Evolutionary conservation across 2,797 vertebrate species (phyloP), one percentile per base, ranked within the genome.

Genomic region (Arrhamphus sclerolepis): DNA sequence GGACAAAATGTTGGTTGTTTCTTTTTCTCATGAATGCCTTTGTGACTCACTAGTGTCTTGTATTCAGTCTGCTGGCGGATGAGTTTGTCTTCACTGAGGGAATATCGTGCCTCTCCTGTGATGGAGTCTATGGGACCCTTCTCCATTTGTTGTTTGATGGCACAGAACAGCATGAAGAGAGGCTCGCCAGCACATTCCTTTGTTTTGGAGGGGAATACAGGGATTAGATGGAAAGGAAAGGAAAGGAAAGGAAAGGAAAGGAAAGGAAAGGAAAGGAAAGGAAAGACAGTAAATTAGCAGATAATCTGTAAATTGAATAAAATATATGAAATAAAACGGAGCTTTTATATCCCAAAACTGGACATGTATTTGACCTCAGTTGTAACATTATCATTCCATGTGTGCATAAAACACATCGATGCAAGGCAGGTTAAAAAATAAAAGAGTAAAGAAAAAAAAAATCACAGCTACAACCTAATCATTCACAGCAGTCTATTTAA

Each of bases 101-200:
- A 99, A 84, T 99, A 99, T 14, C 97, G 95, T 0, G 97, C 97
- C 75, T 99, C 97, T 2, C 97, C 97, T 0, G 97, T 99, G 92
- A 99, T 97, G 81, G 96, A 94, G 46, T 99, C 97, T 22, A 99
- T 99, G 5, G 95, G 96, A 9, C 96, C 96, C 81, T 98, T 97
- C 85, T 98, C 95, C 96, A 98, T 98, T 93, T 98, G 96, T 78
- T 98, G 96, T 91, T 98, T 98, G 89, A 98, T 98, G 87, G 96
- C 96, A 49, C 96, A 98, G 89, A 95, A 96, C 14, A 98, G 90
- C 96, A 98, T 98, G 90, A 98, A 98, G 49, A 98, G 96, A 0
- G 96, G 96, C 78, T 98, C 96, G 16, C 96, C 96, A 0, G 96
- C 95, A 8, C 96, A 96, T 68, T 98, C 96, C 96, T 97, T 22